Conservation (phyloP, 2,113 vertebrate genomes). For the Nibea albiflora region DNA sequence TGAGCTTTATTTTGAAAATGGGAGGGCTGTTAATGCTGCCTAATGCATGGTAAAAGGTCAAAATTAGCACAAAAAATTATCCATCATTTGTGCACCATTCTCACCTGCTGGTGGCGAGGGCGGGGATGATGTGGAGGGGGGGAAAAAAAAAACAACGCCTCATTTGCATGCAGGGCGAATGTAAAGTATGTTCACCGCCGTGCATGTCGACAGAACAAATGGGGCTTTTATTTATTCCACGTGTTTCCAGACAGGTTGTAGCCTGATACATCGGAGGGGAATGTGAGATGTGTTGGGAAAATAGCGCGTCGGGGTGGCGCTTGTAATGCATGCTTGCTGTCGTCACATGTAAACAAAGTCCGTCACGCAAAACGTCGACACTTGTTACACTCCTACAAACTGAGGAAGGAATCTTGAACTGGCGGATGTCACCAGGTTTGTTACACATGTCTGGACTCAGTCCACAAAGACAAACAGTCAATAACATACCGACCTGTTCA, state of each 20-base stretch:
- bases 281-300: constrained; percentile 7
- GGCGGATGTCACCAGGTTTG: background rate
- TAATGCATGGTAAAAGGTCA: constrained; percentile 69
- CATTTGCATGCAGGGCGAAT: constrained; percentile 57
- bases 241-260: constrained; percentile 32
- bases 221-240: constrained; percentile 24
- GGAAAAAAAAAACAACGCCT: background rate
- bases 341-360: constrained; percentile 28
- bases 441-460: background rate
- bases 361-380: background rate
- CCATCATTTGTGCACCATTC: constrained; percentile 43
- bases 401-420: background rate
- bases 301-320: constrained; percentile 12
- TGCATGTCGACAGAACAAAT: background rate
- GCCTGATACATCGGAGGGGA: constrained; percentile 27
- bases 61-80: constrained; percentile 70
- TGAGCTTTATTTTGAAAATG: constrained; percentile 51
- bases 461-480: background rate
- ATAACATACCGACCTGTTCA: constrained; percentile 1
- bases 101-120: constrained; percentile 63
- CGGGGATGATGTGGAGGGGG: background rate
- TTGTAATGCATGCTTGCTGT: background rate
- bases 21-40: constrained; percentile 62
- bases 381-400: background rate
- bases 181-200: constrained; percentile 27